Conservation (phyloP, 1,140 invertebrate genomes). For the fruit fly (Drosophila melanogaster) region Release_6_plus_ISO1_MT NC_004354.4:22521001-22521500, state of each 20-base stretch:
- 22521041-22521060: slow-evolving; percentile 52
- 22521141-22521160: slow-evolving; percentile 62
- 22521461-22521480: neutral
- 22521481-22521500: neutral
- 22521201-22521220: slow-evolving; percentile 19
- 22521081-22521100: slow-evolving; percentile 14
- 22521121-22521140: slow-evolving; percentile 29
- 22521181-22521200: slow-evolving; percentile 7
- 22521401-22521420: too few species aligned
- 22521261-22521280: too few species aligned
- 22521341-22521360: too few species aligned
- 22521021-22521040: slow-evolving; percentile 2
- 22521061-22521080: slow-evolving; percentile 3
- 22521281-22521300: too few species aligned
- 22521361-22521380: too few species aligned
- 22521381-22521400: too few species aligned
- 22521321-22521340: too few species aligned
- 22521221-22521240: neutral
- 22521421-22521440: neutral
- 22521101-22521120: slow-evolving; percentile 24
- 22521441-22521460: neutral
- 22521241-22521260: too few species aligned
- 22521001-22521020: slow-evolving; percentile 17
- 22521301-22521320: too few species aligned
- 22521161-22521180: slow-evolving; percentile 45